phyloP scores from a whole-genome alignment of 1,140 invertebrate genomes.

The Drosophila varians region DNA sequence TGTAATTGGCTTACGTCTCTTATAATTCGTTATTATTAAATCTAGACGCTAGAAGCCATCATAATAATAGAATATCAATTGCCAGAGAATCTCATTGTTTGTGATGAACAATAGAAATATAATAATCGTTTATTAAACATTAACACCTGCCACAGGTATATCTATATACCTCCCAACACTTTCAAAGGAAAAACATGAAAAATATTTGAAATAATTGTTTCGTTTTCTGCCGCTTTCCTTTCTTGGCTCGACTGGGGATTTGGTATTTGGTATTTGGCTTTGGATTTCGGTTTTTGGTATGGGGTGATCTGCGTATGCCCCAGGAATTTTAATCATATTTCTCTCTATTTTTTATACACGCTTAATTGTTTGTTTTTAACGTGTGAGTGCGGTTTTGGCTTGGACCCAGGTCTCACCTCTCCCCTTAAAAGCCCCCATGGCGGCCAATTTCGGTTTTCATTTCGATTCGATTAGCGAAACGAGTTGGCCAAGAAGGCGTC shows the following conservation, averaged over 20 bases:
- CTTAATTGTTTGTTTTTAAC: conserved; percentile 47
- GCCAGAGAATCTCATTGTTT: conserved; percentile 6
- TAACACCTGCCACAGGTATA: conserved; percentile 15
- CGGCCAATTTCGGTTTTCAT: conserved; percentile 62
- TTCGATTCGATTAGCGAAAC: conserved; percentile 56
- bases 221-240: conserved; percentile 18
- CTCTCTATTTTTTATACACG: conserved; percentile 21
- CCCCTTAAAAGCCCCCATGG: conserved; percentile 1
- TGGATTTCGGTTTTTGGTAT: not conserved
- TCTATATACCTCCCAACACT: not conserved
- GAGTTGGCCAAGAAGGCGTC: not conserved
- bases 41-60: too few species aligned
- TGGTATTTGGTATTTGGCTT: not conserved
- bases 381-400: conserved; percentile 18
- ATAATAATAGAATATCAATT: too few species aligned
- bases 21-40: not conserved
- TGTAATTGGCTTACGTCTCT: not conserved
- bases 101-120: conserved; percentile 19
- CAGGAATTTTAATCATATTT: conserved; percentile 59
- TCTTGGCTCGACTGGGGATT: conserved; percentile 17
- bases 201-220: conserved; percentile 38
- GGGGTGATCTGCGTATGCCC: conserved; percentile 45
- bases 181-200: conserved; percentile 27
- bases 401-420: conserved; percentile 3
- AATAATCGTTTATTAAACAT: conserved; percentile 10